Evolutionary conservation across 2,113 vertebrate species (phyloP), one percentile per base, ranked within the genome.

Genomic region (Anoplopoma fimbria): DNA sequence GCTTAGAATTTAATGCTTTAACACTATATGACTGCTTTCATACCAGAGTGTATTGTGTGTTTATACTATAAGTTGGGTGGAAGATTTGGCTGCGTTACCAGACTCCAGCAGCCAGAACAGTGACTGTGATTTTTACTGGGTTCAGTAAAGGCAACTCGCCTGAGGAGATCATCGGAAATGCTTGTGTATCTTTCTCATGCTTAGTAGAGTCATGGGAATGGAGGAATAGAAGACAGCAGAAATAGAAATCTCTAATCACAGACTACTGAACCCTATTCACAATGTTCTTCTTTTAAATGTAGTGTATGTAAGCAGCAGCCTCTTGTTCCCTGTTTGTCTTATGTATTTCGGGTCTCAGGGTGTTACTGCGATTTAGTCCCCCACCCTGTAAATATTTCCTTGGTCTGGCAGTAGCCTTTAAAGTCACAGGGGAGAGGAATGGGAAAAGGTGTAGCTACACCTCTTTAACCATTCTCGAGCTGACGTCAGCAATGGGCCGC

Each of bases 321-420:
- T 73, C 77, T 71, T 70, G 40, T 75, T 84, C 83, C 45, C 33
- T 89, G 55, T 91, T 79, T 87, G 81, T 76, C 62, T 27, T 77
- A 81, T 89, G 75, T 85, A 47, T 87, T 90, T 72, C 77, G 51
- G 60, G 67, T 92, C 53, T 87, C 60, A 45, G 34, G 69, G 83
- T 76, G 85, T 89, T 86, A 27, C 62, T 85, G 47, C 64, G 78
- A 67, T 80, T 69, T 55, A 74, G 69, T 84, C 70, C 81, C 68
- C 88, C 88, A 78, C 91, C 90, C 89, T 91, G 83, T 81, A 92
- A 94, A 93, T 89, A 90, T 89, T 92, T 91, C 91, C 84, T 62
- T 21, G 53, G 87, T 79, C 78, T 85, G 84, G 61, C 60, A 23
- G 9, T 51, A 63, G 83, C 69, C 89, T 91, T 93, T 94, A 34